These are phyloP conservation scores for Goniozus legneri DNA, from an alignment of 1,140 invertebrate species.

Conservation along the genomic window DNA sequence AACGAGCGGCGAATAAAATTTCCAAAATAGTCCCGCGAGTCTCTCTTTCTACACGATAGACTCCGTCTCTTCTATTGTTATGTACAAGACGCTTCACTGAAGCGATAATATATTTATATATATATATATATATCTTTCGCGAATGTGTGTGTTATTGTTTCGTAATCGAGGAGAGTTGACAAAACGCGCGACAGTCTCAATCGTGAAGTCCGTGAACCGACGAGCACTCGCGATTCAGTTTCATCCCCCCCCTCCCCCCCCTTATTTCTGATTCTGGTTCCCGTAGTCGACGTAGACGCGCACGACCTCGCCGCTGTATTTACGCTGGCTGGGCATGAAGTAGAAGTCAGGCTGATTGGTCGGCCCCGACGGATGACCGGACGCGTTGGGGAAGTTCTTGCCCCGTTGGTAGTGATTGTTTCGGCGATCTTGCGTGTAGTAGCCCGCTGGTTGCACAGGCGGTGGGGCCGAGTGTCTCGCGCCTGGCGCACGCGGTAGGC, in stretches of 20 bases:
- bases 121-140: too few relatives aligned
- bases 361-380: slow-evolving; percentile 8
- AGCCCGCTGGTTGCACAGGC: slow-evolving; percentile 46
- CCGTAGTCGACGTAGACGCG: slow-evolving; percentile 82
- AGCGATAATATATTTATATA: slow-evolving; percentile 15
- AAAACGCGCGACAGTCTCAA: too few relatives aligned
- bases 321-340: slow-evolving; percentile 90
- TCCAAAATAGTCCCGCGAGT: slow-evolving; percentile 13
- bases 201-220: too few relatives aligned
- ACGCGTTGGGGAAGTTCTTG: slow-evolving; percentile 24
- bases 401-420: slow-evolving; percentile 31
- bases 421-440: slow-evolving; percentile 55
- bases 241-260: neutral
- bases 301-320: slow-evolving; percentile 90
- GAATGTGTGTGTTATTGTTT: neutral
- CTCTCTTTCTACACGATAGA: too few relatives aligned
- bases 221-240: too few relatives aligned
- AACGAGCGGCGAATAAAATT: slow-evolving; percentile 9
- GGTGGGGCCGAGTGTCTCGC: slow-evolving; percentile 35
- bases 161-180: too few relatives aligned
- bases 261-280: slow-evolving; percentile 41
- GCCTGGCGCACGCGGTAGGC: slow-evolving; percentile 49
- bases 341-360: slow-evolving; percentile 80
- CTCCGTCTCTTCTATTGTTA: slow-evolving; percentile 17
- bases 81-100: slow-evolving; percentile 26